Conservation (phyloP, 1,140 invertebrate genomes). For the Drosophila lacteicornis region DNA sequence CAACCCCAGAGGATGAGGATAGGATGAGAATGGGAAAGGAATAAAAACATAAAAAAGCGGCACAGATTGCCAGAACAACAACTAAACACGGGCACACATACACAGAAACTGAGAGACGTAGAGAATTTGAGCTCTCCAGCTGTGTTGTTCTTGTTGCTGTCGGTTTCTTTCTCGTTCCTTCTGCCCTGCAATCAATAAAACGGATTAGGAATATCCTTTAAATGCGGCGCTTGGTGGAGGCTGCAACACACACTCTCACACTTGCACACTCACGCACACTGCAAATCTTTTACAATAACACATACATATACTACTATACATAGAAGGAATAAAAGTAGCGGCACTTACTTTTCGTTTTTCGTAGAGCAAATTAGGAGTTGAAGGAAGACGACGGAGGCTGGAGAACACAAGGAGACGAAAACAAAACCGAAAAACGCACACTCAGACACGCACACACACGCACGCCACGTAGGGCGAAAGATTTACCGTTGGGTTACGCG, state of each 20-base stretch:
- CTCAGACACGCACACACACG: conserved; percentile 40
- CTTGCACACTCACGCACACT: conserved; percentile 28
- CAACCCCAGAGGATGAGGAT: conserved; percentile 65
- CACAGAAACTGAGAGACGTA: conserved; percentile 20
- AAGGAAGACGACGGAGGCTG: conserved; percentile 10
- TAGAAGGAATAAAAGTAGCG: conserved; percentile 40
- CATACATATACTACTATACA: conserved; percentile 31
- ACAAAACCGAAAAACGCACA: conserved; percentile 45
- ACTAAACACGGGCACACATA: conserved; percentile 54
- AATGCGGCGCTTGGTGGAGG: conserved; percentile 70
- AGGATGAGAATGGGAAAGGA: conserved; percentile 40
- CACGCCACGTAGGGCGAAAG: conserved; percentile 28
- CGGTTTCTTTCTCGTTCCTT: conserved; percentile 14
- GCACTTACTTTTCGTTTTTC: conserved; percentile 50
- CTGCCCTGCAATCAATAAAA: conserved; percentile 76
- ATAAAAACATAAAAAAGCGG: conserved; percentile 72
- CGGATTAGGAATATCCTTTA: conserved; percentile 82
- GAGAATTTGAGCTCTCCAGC: conserved; percentile 40
- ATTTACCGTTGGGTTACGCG: conserved; percentile 50
- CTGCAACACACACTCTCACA: conserved; percentile 35
- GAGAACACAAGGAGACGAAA: conserved; percentile 17
- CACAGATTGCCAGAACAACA: conserved; percentile 73
- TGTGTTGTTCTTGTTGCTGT: conserved; percentile 43
- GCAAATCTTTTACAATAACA: conserved; percentile 66
- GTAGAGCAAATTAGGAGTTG: conserved; percentile 27